Conservation (phyloP, 2,888 invertebrate species). For the Drosophila anomalata region DNA sequence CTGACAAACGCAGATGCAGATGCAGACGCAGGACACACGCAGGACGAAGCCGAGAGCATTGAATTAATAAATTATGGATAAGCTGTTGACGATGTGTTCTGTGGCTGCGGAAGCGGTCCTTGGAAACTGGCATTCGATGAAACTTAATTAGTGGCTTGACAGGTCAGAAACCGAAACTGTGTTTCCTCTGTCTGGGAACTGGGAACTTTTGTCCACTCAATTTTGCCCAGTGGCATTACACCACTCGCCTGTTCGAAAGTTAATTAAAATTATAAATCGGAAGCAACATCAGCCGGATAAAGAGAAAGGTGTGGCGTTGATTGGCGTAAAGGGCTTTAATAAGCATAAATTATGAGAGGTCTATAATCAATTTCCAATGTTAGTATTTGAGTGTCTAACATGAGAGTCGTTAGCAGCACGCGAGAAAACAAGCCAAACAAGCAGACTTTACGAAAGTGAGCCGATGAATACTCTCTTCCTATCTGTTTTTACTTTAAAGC, state of each 20-base stretch:
- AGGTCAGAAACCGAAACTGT: slow-evolving; percentile 7
- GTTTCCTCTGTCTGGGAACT: slow-evolving; percentile 6
- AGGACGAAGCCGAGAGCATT: slow-evolving; percentile 27
- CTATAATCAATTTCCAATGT: slow-evolving; percentile 61
- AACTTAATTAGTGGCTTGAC: slow-evolving; percentile 30
- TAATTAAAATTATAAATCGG: slow-evolving; percentile 33
- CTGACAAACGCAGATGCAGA: slow-evolving; percentile 15
- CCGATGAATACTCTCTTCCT: slow-evolving; percentile 4
- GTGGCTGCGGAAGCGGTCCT: slow-evolving; percentile 15
- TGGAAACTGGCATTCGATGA: slow-evolving; percentile 3
- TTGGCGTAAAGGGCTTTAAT: slow-evolving; percentile 46
- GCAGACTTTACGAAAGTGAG: slow-evolving; percentile 3
- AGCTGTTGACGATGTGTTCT: slow-evolving; percentile 28
- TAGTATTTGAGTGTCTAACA: slow-evolving; percentile 45
- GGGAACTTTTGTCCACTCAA: background rate
- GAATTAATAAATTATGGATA: slow-evolving; percentile 50
- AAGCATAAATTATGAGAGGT: slow-evolving; percentile 64
- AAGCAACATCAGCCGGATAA: slow-evolving; percentile 24
- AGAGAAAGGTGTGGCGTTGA: slow-evolving; percentile 34
- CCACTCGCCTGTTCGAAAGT: slow-evolving; percentile 22
- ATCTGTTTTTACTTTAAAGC: background rate
- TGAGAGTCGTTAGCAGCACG: slow-evolving; percentile 67
- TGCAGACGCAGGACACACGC: background rate
- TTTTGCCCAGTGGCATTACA: slow-evolving; percentile 1
- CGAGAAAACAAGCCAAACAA: slow-evolving; percentile 44